Conservation (phyloP, 2,113 vertebrate species). For the Pituophis catenifer region DNA sequence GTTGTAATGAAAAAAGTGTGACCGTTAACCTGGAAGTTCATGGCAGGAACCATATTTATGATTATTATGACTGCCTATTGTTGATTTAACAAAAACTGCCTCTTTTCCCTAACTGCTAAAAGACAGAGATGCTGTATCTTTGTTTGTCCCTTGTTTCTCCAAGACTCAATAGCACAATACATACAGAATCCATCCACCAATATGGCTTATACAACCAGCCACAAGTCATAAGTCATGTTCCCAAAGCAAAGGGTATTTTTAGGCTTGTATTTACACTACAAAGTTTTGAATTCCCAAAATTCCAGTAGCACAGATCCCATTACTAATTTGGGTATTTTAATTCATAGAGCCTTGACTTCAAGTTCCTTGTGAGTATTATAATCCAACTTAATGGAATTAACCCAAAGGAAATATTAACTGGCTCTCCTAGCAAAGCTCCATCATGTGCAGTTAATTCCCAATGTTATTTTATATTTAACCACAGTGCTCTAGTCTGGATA, state of each 20-base stretch:
- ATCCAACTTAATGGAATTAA: not conserved
- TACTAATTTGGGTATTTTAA: not conserved
- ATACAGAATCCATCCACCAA: not conserved
- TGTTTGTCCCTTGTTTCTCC: not conserved
- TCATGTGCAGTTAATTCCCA: conserved; percentile 35
- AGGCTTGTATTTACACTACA: conserved; percentile 16
- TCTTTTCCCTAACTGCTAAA: not conserved
- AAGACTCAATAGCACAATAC: not conserved
- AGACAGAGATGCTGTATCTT: not conserved
- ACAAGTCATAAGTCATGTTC: not conserved
- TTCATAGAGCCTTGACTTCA: not conserved
- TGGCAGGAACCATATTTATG: not conserved
- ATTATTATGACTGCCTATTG: not conserved
- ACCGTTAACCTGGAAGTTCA: not conserved
- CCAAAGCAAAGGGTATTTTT: not conserved
- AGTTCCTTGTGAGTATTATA: not conserved
- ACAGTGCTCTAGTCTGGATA: conserved; percentile 34
- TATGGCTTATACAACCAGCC: not conserved
- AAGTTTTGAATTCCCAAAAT: conserved; percentile 34
- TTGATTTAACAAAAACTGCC: not conserved
- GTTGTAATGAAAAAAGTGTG: not conserved
- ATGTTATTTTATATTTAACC: conserved; percentile 42
- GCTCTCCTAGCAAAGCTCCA: conserved; percentile 26
- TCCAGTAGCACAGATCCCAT: not conserved
- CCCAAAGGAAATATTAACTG: not conserved